A percentile compares a stretch with the other conserved stretches of the same genome.
Conservation (phyloP, 2,797 vertebrate genomes). For the Microctenopoma stevenorrisi region DNA sequence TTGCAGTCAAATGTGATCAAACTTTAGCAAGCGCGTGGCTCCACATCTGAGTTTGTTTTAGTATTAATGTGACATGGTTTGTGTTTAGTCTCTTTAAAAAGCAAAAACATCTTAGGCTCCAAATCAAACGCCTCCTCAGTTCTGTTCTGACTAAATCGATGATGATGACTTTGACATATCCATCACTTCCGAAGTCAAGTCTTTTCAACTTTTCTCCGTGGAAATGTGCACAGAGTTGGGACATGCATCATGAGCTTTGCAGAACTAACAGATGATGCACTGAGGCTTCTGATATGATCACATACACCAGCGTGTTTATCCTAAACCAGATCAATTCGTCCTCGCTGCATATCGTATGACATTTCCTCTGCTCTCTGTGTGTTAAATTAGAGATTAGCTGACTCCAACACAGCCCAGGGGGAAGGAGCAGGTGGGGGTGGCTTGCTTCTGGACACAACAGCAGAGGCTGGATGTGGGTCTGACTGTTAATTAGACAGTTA, state of each 20-base stretch:
- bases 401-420: slow-evolving; percentile 21
- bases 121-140: slow-evolving; percentile 1
- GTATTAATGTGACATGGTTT: slow-evolving; percentile 26
- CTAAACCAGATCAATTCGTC: not conserved
- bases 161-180: slow-evolving; percentile 12
- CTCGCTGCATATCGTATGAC: not conserved
- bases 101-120: slow-evolving; percentile 10
- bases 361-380: slow-evolving; percentile 7
- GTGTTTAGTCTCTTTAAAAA: slow-evolving; percentile 17
- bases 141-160: slow-evolving; percentile 17
- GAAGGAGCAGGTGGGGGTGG: slow-evolving; percentile 30
- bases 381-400: slow-evolving; percentile 38
- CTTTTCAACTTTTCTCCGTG: not conserved
- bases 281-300: slow-evolving; percentile 13
- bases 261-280: not conserved
- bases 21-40: not conserved
- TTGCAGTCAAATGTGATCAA: not conserved
- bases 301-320: slow-evolving; percentile 3
- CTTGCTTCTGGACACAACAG: slow-evolving; percentile 30
- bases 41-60: slow-evolving; percentile 15
- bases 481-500: slow-evolving; percentile 15
- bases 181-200: slow-evolving; percentile 2
- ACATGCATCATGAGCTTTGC: not conserved
- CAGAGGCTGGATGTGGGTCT: slow-evolving; percentile 5
- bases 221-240: not conserved